These are phyloP conservation scores for Danaus melanippus DNA, from an alignment of 1,140 invertebrate genomes.

Conservation along the genomic window DNA sequence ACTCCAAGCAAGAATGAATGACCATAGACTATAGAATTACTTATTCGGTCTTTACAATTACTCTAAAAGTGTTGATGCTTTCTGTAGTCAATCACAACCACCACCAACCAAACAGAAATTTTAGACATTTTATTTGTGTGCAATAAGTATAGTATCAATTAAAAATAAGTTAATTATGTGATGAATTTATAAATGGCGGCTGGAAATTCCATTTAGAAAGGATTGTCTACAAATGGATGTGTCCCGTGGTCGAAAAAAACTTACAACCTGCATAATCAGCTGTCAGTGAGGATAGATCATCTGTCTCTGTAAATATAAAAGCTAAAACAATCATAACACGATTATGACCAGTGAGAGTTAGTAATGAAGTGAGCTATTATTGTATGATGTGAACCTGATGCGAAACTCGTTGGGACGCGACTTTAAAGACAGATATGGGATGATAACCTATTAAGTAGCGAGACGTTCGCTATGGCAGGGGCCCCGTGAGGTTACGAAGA, in stretches of 20 bases:
- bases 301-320: conserved; percentile 73
- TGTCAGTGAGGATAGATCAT: conserved; percentile 72
- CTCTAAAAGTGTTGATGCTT: conserved; percentile 72
- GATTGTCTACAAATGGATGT: conserved; percentile 58
- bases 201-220: conserved; percentile 42
- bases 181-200: conserved; percentile 40
- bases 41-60: conserved; percentile 56
- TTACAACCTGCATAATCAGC: conserved; percentile 73
- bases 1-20: conserved; percentile 47
- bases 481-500: conserved; percentile 44
- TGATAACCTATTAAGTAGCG: conserved; percentile 67
- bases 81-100: conserved; percentile 70
- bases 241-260: conserved; percentile 67
- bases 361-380: conserved; percentile 47
- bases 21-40: conserved; percentile 46
- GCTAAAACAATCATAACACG: conserved; percentile 67
- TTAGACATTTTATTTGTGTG: conserved; percentile 60
- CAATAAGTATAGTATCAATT: conserved; percentile 54
- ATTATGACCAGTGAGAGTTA: conserved; percentile 40
- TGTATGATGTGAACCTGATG: conserved; percentile 48
- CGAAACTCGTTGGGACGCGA: conserved; percentile 32
- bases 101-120: conserved; percentile 69
- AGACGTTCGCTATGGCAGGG: conserved; percentile 52
- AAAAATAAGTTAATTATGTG: conserved; percentile 49
- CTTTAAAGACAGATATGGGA: conserved; percentile 57